Conservation (phyloP, 2,888 invertebrate genomes). For the Mamestra brassicae region DNA sequence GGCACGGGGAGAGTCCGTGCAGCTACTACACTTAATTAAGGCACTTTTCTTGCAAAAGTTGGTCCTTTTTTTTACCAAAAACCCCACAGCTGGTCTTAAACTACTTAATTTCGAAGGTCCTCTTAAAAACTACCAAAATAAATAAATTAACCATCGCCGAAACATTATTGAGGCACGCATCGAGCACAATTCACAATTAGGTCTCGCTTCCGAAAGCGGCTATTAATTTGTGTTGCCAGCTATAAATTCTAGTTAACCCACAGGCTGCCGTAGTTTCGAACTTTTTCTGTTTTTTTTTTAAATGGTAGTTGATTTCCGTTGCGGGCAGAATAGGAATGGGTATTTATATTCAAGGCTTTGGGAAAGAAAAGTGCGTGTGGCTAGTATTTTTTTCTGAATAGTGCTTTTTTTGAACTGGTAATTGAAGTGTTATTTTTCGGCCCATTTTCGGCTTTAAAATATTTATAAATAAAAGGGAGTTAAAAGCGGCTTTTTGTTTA, state of each 20-base stretch:
- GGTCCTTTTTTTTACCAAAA: no score
- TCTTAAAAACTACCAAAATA: slow-evolving; percentile 28
- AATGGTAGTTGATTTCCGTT: slow-evolving; percentile 62
- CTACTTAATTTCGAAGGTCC: not conserved
- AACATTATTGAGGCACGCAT: slow-evolving; percentile 59
- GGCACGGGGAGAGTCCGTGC: no score
- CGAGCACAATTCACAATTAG: slow-evolving; percentile 68
- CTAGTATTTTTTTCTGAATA: not conserved
- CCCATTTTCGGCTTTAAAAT: not conserved
- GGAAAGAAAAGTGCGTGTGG: slow-evolving; percentile 15
- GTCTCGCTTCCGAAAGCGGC: slow-evolving; percentile 57
- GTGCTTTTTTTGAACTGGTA: not conserved
- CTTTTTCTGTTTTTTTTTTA: slow-evolving; percentile 57
- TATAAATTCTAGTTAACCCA: slow-evolving; percentile 73
- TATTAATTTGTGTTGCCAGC: slow-evolving; percentile 69
- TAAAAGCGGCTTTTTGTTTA: not conserved
- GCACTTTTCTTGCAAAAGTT: no score
- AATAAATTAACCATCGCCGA: slow-evolving; percentile 30
- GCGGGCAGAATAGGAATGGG: slow-evolving; percentile 51
- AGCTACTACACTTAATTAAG: no score
- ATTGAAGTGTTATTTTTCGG: not conserved
- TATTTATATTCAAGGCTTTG: slow-evolving; percentile 39
- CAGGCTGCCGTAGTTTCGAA: slow-evolving; percentile 54
- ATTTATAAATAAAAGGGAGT: no score
- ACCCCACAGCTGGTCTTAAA: no score